Percentiles rank a stretch among this genome's conserved stretches.
phyloP scores from a whole-genome alignment of 1,140 invertebrate species.

The Tenebrio molitor region DNA sequence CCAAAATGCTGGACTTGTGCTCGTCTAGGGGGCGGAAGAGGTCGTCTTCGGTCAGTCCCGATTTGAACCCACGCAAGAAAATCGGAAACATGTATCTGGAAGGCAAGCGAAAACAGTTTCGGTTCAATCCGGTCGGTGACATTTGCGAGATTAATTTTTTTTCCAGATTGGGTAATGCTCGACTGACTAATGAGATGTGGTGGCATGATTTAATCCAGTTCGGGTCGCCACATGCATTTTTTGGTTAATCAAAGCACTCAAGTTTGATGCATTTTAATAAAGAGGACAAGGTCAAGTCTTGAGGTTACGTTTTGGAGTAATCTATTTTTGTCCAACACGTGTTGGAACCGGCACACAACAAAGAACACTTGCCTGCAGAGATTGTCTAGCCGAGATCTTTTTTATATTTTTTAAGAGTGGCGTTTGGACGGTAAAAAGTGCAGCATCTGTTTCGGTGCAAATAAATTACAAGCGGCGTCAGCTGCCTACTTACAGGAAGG shows the following conservation, averaged over 20 bases:
- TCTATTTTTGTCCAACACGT: background rate
- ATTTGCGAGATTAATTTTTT: too few relatives aligned
- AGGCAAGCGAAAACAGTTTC: constrained; percentile 46
- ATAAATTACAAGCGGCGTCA: background rate
- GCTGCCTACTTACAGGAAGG: constrained; percentile 20
- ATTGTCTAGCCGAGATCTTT: too few relatives aligned
- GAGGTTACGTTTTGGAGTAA: background rate
- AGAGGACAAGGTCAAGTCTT: background rate
- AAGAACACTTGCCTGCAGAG: background rate
- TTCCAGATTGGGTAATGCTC: background rate
- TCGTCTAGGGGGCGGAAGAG: constrained; percentile 72
- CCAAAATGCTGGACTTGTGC: constrained; percentile 70
- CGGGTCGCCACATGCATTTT: background rate
- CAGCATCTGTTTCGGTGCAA: constrained; percentile 29
- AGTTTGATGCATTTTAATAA: background rate
- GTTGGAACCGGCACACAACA: background rate
- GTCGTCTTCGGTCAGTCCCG: constrained; percentile 71
- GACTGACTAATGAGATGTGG: background rate
- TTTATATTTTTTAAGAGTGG: too few relatives aligned
- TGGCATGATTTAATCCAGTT: background rate
- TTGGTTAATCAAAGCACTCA: too few relatives aligned
- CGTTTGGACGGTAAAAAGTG: too few relatives aligned
- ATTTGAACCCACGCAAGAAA: constrained; percentile 69
- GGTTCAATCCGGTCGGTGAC: too few relatives aligned
- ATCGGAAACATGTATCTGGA: constrained; percentile 69